Conservation (phyloP, 2,888 invertebrate species). For the Lasius fuliginosus region DNA sequence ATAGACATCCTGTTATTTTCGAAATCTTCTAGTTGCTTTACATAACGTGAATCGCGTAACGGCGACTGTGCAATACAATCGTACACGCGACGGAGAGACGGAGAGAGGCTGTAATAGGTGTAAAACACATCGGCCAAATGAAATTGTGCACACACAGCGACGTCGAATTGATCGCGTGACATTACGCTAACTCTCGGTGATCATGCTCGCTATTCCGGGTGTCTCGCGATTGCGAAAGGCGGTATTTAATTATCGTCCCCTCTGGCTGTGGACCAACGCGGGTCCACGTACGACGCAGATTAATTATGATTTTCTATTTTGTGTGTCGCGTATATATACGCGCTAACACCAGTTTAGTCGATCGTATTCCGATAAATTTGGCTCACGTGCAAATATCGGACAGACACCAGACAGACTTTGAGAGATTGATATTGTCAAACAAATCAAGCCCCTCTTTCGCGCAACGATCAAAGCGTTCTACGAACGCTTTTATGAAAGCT, state of each 20-base stretch:
- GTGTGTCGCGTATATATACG: background rate
- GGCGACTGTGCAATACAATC: background rate
- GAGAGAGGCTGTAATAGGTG: constrained; percentile 26
- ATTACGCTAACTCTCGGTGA: constrained; percentile 33
- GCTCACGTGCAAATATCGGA: background rate
- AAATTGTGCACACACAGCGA: constrained; percentile 43
- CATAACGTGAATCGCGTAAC: background rate
- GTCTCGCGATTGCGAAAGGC: constrained; percentile 54
- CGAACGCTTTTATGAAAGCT: background rate
- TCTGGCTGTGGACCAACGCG: constrained; percentile 35
- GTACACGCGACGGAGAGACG: constrained; percentile 25
- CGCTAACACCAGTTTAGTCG: background rate
- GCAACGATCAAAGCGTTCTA: background rate
- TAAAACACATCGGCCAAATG: constrained; percentile 47
- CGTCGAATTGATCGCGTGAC: constrained; percentile 63
- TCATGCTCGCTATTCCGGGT: constrained; percentile 57
- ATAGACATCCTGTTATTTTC: background rate
- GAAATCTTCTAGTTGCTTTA: background rate
- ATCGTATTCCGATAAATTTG: background rate
- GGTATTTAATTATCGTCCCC: constrained; percentile 63
- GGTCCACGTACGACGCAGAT: constrained; percentile 22
- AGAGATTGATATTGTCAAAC: constrained; percentile 2
- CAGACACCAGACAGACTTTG: background rate
- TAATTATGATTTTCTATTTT: constrained; percentile 27
- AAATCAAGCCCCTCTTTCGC: background rate